Base-by-base conservation (phyloP, 2,888 invertebrate genomes). In the Patella caerulea region DNA sequence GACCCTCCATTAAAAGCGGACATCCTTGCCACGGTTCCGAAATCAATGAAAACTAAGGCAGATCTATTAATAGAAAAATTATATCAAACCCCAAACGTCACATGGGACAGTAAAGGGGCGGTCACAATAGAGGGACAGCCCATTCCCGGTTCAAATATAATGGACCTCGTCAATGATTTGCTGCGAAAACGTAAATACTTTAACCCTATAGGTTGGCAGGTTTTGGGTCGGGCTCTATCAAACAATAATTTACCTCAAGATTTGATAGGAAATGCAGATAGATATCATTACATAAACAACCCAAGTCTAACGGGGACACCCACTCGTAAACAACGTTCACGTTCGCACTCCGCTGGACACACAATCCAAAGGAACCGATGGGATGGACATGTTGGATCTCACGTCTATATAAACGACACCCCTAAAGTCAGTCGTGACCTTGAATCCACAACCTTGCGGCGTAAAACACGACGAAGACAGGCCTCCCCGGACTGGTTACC, bases 131-230 rank as follows among this genome's bases (percentile, higher is more conserved):
- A 65, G 15, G 65, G 65, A 0, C 1, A 19, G 11, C 2, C 2
- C 2, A 12, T 65, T 7, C 2, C 5, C 9, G 65, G 65, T n/a
- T 65, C 65, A n/a, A 65, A 65, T 19, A 24, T 24, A 24, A 24
- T 24, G 24, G 24, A 24, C 24, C 24, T 24, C 24, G 24, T 24
- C 24, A 24, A 65, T 65, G 24, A 24, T 24, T 24, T 24, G 24
- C 24, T 24, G 15, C 59, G 59, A 59, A 59, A n/a, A 59, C 59
- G 59, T n/a, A 59, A 59, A 59, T 4, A n/a, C 15, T 59, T 59
- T 59, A 59, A 59, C 59, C 59, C 59, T 15, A 59, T n/a, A 11
- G 59, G 59, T 59, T 59, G 59, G 59, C 17, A 59, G n/a, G 59
- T n/a, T n/a, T 59, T 59, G 15, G 2, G 17, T 12, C 5, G 3